phyloP scores from a whole-genome alignment of 2,888 invertebrate species.

The Hyppa rectilinea region DNA sequence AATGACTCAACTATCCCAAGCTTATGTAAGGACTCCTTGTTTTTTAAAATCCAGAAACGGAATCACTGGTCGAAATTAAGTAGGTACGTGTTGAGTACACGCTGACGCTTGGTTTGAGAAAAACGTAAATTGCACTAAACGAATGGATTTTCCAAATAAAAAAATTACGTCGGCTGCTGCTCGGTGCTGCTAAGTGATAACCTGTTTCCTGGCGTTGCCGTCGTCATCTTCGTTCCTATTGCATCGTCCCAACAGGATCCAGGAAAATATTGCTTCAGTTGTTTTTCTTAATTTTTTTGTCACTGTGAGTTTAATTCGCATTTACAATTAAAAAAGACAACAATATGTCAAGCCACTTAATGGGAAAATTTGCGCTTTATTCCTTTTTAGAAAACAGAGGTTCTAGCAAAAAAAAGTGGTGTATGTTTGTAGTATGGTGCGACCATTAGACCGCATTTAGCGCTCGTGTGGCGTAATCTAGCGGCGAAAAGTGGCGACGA shows the following conservation, averaged over 20 bases:
- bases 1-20: not conserved
- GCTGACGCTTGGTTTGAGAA: not conserved
- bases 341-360: no score
- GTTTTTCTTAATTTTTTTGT: not conserved
- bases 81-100: not conserved
- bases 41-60: not conserved
- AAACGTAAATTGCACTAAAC: not conserved
- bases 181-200: not conserved
- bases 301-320: not conserved
- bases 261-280: not conserved
- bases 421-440: not conserved
- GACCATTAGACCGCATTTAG: slow-evolving; percentile 24
- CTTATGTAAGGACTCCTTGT: no score
- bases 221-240: slow-evolving; percentile 5
- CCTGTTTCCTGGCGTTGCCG: not conserved
- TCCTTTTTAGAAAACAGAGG: not conserved
- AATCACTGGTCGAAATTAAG: not conserved
- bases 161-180: not conserved
- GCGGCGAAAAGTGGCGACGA: slow-evolving; percentile 27
- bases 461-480: slow-evolving; percentile 48
- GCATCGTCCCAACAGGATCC: not conserved
- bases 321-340: slow-evolving; percentile 13
- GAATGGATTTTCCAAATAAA: not conserved
- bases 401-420: not conserved
- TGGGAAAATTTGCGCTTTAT: not conserved